phyloP scores from a whole-genome alignment of 92 coral and sea anemone species.

The Parazoanthus atlanticus region DNA sequence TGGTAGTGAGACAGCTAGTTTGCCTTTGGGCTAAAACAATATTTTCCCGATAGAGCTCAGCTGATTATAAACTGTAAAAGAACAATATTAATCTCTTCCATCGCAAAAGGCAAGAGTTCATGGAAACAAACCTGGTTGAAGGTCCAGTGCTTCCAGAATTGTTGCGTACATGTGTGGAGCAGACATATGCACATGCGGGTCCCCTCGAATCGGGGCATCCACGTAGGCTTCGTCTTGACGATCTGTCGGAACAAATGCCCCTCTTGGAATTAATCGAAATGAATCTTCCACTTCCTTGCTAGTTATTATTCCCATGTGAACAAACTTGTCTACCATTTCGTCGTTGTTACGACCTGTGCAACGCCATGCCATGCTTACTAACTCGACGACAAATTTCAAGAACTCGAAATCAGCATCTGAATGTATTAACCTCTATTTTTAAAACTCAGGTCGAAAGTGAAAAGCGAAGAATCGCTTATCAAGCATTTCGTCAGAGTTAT shows the following conservation, averaged over 20 bases:
- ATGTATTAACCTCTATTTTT: conserved; percentile 1
- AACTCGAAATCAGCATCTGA: conserved; percentile 26
- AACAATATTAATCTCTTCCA: no score
- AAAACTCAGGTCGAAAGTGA: conserved; percentile 3
- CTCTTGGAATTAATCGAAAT: conserved; percentile 89
- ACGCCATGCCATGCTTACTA: conserved; percentile 82
- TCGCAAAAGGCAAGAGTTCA: not conserved
- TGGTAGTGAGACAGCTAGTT: no score
- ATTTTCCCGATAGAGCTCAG: no score
- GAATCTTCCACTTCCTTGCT: conserved; percentile 93
- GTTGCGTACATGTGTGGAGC: conserved; percentile 99
- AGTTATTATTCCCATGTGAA: conserved; percentile 77
- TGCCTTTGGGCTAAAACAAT: no score
- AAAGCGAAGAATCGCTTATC: conserved; percentile 13
- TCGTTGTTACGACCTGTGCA: conserved; percentile 89
- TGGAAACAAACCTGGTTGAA: conserved; percentile 79
- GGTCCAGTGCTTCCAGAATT: conserved; percentile 89
- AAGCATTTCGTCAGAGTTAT: not conserved
- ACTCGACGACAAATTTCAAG: not conserved
- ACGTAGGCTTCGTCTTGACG: conserved; percentile 89
- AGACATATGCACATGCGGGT: conserved; percentile 94
- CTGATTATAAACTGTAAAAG: no score
- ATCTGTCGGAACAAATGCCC: conserved; percentile 88
- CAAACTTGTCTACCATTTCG: conserved; percentile 96
- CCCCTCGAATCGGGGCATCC: conserved; percentile 92